These are phyloP conservation scores for Agriopis aurantiaria DNA, from an alignment of 2,888 invertebrate genomes.

Conservation along the genomic window DNA sequence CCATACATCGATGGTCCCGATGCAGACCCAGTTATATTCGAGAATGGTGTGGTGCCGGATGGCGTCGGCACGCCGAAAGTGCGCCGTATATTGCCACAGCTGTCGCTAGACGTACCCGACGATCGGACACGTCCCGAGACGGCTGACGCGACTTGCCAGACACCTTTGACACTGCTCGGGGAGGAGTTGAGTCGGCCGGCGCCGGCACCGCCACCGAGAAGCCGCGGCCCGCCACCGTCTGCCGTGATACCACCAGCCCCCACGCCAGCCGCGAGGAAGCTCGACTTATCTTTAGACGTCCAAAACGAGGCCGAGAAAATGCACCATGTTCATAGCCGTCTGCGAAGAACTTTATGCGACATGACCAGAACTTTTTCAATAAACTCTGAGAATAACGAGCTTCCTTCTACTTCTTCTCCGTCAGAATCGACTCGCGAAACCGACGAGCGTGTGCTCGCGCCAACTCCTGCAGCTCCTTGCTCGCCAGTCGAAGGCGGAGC, in stretches of 20 bases:
- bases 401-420: constrained; percentile 70
- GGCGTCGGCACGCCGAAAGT: constrained; percentile 75
- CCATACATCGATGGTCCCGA: constrained; percentile 82
- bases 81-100: constrained; percentile 76
- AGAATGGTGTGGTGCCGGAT: constrained; percentile 67
- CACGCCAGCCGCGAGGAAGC: constrained; percentile 51
- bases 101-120: constrained; percentile 73
- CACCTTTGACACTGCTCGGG: constrained; percentile 63
- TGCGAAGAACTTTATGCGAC: constrained; percentile 69
- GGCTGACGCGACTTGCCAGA: constrained; percentile 77
- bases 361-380: constrained; percentile 71
- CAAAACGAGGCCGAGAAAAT: constrained; percentile 64
- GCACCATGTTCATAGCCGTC: constrained; percentile 68
- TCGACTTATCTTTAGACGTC: constrained; percentile 67
- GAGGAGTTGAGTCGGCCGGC: constrained; percentile 2
- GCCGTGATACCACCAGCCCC: constrained; percentile 30
- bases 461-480: constrained; percentile 9
- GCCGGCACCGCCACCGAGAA: constrained; percentile 35
- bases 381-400: constrained; percentile 75
- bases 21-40: constrained; percentile 79
- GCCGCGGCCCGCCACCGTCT: constrained; percentile 43
- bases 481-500: constrained; percentile 62
- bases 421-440: constrained; percentile 70
- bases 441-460: constrained; percentile 12
- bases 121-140: constrained; percentile 66